Conservation (phyloP, 2,888 invertebrate species). For the Leptinotarsa juncta region DNA sequence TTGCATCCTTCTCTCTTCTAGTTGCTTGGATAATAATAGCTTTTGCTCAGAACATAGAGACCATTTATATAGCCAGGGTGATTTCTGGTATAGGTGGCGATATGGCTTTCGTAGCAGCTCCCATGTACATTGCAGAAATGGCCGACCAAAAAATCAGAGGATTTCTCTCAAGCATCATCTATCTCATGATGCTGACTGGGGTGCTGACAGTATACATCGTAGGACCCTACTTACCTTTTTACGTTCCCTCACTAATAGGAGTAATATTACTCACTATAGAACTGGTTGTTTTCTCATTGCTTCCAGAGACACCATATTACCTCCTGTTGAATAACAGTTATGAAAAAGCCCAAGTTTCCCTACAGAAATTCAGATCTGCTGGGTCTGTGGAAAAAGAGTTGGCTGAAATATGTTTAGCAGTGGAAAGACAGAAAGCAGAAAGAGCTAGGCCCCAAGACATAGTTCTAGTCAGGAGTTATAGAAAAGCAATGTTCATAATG, state of each 20-base stretch:
- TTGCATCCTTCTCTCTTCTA: slow-evolving; percentile 55
- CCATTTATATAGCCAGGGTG: slow-evolving; percentile 58
- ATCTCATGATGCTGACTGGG: slow-evolving; percentile 61
- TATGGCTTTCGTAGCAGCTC: slow-evolving; percentile 62
- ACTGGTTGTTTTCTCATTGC: slow-evolving; percentile 58
- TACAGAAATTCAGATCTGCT: slow-evolving; percentile 53
- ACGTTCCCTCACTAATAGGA: slow-evolving; percentile 59
- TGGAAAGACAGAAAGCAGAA: slow-evolving; percentile 58
- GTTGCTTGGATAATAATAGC: slow-evolving; percentile 60
- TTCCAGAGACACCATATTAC: slow-evolving; percentile 63
- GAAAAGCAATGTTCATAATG: slow-evolving; percentile 62
- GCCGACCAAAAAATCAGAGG: slow-evolving; percentile 62
- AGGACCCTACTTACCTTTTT: slow-evolving; percentile 55
- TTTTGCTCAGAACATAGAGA: slow-evolving; percentile 50
- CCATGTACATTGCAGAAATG: slow-evolving; percentile 64
- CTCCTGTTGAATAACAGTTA: slow-evolving; percentile 54
- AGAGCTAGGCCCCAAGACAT: slow-evolving; percentile 51
- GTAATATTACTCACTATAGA: slow-evolving; percentile 55
- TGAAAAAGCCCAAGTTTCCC: slow-evolving; percentile 55
- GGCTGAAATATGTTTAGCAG: slow-evolving; percentile 57
- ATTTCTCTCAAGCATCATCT: slow-evolving; percentile 60
- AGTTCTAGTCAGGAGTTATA: slow-evolving; percentile 58
- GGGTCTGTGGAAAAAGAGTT: slow-evolving; percentile 57
- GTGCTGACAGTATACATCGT: slow-evolving; percentile 61
- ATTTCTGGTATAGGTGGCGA: slow-evolving; percentile 61